phyloP scores from a whole-genome alignment of 2,797 vertebrate species.

The Ctenosaura bakeri region DNA sequence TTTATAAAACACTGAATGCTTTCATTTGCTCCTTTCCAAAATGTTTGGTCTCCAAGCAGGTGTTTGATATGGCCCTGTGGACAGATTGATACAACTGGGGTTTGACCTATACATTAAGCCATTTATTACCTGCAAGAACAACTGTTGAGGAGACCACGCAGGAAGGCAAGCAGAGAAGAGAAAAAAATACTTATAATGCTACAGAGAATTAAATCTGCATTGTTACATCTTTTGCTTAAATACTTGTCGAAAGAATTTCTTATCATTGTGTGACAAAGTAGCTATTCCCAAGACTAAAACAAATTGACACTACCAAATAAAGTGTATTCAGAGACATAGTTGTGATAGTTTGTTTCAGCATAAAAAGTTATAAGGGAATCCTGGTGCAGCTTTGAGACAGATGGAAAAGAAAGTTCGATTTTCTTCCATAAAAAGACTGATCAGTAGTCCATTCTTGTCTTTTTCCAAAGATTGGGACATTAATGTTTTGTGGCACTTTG shows the following conservation, averaged over 20 bases:
- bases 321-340: too few relatives aligned
- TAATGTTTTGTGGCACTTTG: neutral
- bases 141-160: conserved; percentile 17
- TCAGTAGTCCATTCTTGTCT: neutral
- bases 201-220: neutral
- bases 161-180: conserved; percentile 11
- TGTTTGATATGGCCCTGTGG: conserved; percentile 44
- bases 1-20: conserved; percentile 46
- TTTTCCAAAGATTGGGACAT: neutral
- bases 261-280: neutral
- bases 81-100: conserved; percentile 42
- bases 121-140: neutral
- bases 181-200: neutral
- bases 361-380: too few relatives aligned
- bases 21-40: conserved; percentile 49
- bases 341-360: too few relatives aligned
- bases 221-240: conserved; percentile 12
- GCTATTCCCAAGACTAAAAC: neutral
- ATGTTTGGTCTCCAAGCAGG: conserved; percentile 45
- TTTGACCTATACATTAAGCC: conserved; percentile 19
- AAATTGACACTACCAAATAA: neutral
- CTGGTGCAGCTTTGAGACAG: too few relatives aligned
- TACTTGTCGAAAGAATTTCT: neutral
- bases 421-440: neutral
- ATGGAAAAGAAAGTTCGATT: too few relatives aligned